Evolutionary conservation across 2,113 vertebrate genomes (phyloP), one percentile per base, ranked within the genome.

Genomic region (Chauna torquata): DNA sequence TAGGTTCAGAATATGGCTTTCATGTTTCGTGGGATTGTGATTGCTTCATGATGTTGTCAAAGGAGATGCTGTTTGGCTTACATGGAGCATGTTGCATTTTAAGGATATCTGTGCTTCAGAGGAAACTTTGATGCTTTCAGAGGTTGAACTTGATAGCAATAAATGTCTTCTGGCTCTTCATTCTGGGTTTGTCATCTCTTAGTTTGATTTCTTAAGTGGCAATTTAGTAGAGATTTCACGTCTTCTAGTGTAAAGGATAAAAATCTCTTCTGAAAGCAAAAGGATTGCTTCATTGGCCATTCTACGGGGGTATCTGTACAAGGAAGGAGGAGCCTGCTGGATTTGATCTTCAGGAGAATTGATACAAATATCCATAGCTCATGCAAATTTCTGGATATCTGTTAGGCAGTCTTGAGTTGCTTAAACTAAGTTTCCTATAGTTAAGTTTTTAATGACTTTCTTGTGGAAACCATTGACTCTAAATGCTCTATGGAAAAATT

Each of bases 221-320:
- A 54, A 25, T 15, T 57, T 45, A 22, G 65, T 42, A 42, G 25
- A 54, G 12, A 45, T 91, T 36, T 54, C 3, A 1, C 25, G 20
- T 58, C 18, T 36, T 44, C 11, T 70, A 34, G 9, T 40, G 28
- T 32, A 40, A 77, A 76, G 54, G 36, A 57, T 72, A 7, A 92
- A 93, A 93, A 82, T 32, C 30, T 16, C 14, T 71, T 45, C 47
- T 75, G 85, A 64, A 40, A 54, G 64, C 22, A 3, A 52, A 86
- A 12, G 28, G 38, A 16, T 74, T 32, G 47, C 24, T 45, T 24
- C 16, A 17, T 45, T 11, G 4, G 13, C 12, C 4, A 1, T 12
- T 30, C 10, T 25, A 0, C 13, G 25, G 38, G 8, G 7, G 17
- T 42, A 15, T 16, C 38, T 86, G 16, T 38, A 17, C 1, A 3